phyloP scores from a whole-genome alignment of 1,140 invertebrate species.

The Stegodyphus mimosarum region DNA sequence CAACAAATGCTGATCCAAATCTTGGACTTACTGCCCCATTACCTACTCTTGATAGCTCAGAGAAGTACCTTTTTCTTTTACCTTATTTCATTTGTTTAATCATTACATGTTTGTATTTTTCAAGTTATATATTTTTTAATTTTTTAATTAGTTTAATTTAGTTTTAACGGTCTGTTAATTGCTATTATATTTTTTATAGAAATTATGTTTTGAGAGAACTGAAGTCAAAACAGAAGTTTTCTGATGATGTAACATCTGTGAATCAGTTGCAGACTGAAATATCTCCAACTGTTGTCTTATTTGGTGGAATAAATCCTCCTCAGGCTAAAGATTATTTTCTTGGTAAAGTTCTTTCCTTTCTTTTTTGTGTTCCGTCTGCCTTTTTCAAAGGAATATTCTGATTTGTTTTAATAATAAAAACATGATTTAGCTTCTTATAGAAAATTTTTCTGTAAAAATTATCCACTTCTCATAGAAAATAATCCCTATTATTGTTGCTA shows the following conservation, averaged over 20 bases:
- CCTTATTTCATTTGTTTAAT: neutral
- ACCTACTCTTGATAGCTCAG: neutral
- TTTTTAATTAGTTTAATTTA: neutral
- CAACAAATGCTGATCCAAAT: constrained; percentile 42
- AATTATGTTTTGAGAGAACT: constrained; percentile 23
- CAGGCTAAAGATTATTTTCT: constrained; percentile 15
- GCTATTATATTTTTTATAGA: constrained; percentile 1
- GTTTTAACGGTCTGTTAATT: neutral
- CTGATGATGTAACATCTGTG: constrained; percentile 22
- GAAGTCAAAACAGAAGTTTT: constrained; percentile 39
- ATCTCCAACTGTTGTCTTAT: constrained; percentile 25
- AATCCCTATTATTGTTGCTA: no score
- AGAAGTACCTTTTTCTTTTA: neutral
- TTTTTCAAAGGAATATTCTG: no score
- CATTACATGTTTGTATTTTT: neutral
- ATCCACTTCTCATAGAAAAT: no score
- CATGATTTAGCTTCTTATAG: no score
- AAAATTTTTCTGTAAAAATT: no score
- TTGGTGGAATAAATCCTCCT: constrained; percentile 36
- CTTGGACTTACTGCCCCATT: constrained; percentile 15
- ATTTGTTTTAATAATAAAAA: no score
- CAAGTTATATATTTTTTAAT: no score
- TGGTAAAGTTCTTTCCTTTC: neutral
- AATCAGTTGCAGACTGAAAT: constrained; percentile 37
- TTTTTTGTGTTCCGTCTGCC: no score